Evolutionary conservation across 2,797 vertebrate species (phyloP), one percentile per base, ranked within the genome.

Genomic region (Podargus strigoides): DNA sequence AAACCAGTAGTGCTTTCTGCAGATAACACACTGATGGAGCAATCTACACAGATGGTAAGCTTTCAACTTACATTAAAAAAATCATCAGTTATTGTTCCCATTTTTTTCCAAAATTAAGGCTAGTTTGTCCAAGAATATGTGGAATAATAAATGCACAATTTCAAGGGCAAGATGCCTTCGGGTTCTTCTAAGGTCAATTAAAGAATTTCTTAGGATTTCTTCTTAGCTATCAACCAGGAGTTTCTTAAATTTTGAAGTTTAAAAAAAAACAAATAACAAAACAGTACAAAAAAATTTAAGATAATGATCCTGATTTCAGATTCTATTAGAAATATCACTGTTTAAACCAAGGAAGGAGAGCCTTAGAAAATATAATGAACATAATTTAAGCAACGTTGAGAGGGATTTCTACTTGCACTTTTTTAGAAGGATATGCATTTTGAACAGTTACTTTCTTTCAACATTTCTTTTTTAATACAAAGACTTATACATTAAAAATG

Each of bases 41-140:
- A 79, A 63, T 72, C 53, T 18, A 93, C 91, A 92, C 96, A 97
- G 96, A 97, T 96, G 95, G 96, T 75, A 89, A 88, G 86, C 90
- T 94, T 96, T 96, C 96, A 97, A 39, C 80, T 96, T 94, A 77
- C 75, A 95, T 97, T 93, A 89, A 92, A 94, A 91, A 93, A 94
- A 94, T 85, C 67, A 96, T 97, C 90, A 44, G 34, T 95, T 97
- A 86, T 77, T 87, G 84, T 80, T 72, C 53, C 62, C 7, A 26
- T n/a, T 75, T 79, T 92, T 80, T 83, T 56, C 63, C 55, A 28
- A 94, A 94, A 91, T 63, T 75, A 89, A 96, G 63, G 46, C 44
- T 58, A 74, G 34, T 81, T 81, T 89, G 58, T 70, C 56, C 44
- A 56, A 90, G 89, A 91, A 70, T 78, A 2, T 62, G 44, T 39